Conservation (phyloP, 2,888 invertebrate species). For the Abrostola tripartita region DNA sequence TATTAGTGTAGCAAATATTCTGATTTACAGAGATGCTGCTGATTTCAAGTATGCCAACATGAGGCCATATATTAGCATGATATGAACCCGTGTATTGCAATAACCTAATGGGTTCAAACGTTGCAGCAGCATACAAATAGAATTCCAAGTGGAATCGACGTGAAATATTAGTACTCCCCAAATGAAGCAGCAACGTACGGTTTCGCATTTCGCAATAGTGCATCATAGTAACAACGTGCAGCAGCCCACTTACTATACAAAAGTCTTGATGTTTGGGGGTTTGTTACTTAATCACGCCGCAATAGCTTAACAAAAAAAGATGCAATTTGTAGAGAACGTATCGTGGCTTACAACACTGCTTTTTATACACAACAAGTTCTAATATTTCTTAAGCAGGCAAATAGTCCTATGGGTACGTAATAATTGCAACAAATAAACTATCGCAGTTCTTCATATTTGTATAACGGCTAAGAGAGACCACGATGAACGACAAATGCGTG, state of each 20-base stretch:
- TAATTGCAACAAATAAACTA: too few relatives aligned
- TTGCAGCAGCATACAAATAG: constrained; percentile 46
- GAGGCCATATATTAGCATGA: constrained; percentile 47
- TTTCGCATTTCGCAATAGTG: constrained; percentile 32
- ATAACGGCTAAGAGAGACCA: too few relatives aligned
- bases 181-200: constrained; percentile 34
- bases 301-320: too few relatives aligned
- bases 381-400: too few relatives aligned
- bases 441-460: too few relatives aligned
- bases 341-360: too few relatives aligned
- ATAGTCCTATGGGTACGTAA: too few relatives aligned
- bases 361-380: too few relatives aligned
- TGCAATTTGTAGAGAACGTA: too few relatives aligned
- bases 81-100: constrained; percentile 45
- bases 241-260: not conserved
- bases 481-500: too few relatives aligned
- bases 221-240: constrained; percentile 18
- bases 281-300: too few relatives aligned
- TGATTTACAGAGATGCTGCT: constrained; percentile 9
- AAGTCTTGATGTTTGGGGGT: not conserved
- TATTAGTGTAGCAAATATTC: constrained; percentile 1
- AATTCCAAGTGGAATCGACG: constrained; percentile 49
- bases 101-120: constrained; percentile 50
- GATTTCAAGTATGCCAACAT: constrained; percentile 28
- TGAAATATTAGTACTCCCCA: constrained; percentile 49